Base-by-base conservation (phyloP, 2,797 vertebrate species). In the Pogoniulus pusillus region DNA sequence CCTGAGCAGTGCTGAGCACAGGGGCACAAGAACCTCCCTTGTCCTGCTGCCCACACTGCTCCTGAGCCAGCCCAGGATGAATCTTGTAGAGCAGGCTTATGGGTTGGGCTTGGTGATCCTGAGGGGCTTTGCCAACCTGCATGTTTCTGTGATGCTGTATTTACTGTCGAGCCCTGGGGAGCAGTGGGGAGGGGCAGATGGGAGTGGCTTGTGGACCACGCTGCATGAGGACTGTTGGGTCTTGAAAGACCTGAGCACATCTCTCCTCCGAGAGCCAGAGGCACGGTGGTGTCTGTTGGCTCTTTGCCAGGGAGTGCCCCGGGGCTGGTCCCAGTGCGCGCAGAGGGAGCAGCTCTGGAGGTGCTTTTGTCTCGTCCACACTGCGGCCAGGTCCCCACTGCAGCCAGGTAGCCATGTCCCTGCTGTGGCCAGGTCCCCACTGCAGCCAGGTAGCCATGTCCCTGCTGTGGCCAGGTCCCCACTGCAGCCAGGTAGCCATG, bases 251-350 rank as follows among this genome's bases (percentile, higher is more conserved):
- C 51, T 12, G 60, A 73, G 5, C 32, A 7, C 12, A 3, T 58
- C 23, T 57, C 16, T 71, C 20, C 54, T n/a, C 43, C 53, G 65
- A 45, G 3, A 17, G 29, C 12, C 37, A 6, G 55, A 37, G 4
- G 1, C 3, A 0, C 1, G 3, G 11, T 64, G 71, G 29, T 34
- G 20, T 37, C 41, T 47, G 11, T 64, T 68, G 39, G 58, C 59
- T 58, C 19, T 47, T 47, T 27, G 45, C 35, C 70, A 69, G 54
- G 13, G 35, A 18, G 1, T 71, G 49, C 43, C 43, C 9, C 16
- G 32, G 18, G 72, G 16, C 69, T 53, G 64, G 18, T 19, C 3
- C 23, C 64, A 73, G n/a, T 58, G 55, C 22, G 11, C 9, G 51
- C 80, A 53, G 35, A 23, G 75, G 54, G 65, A 80, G 65, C 79